Base-by-base conservation (phyloP, 1,140 invertebrate genomes). In the Diprion similis region DNA sequence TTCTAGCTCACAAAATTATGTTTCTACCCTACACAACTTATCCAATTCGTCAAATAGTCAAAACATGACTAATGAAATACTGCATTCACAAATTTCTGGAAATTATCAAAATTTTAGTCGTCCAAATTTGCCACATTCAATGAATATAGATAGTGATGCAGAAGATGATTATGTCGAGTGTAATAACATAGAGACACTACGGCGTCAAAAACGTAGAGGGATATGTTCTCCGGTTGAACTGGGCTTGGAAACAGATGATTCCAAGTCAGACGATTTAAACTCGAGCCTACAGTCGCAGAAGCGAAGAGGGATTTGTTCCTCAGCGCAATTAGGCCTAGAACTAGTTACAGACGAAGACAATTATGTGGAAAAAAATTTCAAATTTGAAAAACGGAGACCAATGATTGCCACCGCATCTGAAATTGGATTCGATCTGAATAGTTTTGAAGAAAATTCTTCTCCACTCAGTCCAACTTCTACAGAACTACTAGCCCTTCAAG, bases 161-260 rank as follows among this genome's bases (percentile, higher is more conserved):
- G 69, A 70, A 46, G 69, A 70, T 19, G 69, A 37, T 17, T 70
- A 70, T 37, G 46, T 70, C 18, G 69, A 70, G 37, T 70, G 69
- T 37, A 46, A 86, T 18, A 82, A 83, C 8, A 84, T 79, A 71
- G 83, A 83, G 10, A 76, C 77, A 45, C 75, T 88, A 13, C 87
- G 88, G 76, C 79, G 88, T 66, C 89, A 90, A 77, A 91, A 90
- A 78, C 87, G 90, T 4, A 80, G 89, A 67, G 90, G 88, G 7
- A 90, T 91, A 74, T 90, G 89, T 82, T 89, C 90, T 7, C 89
- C 89, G 7, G 83, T 88, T 70, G 87, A 87, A 74, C 75, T 89
- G 24, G 82, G 86, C 66, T 72, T 79, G 17, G 76, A 79, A 11
- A 73, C 71, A 19, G 68, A 68, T 11, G 71, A 81, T 17, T 10